These are phyloP conservation scores for Drosophila merina DNA, from an alignment of 2,888 invertebrate genomes.

Conservation along the genomic window DNA sequence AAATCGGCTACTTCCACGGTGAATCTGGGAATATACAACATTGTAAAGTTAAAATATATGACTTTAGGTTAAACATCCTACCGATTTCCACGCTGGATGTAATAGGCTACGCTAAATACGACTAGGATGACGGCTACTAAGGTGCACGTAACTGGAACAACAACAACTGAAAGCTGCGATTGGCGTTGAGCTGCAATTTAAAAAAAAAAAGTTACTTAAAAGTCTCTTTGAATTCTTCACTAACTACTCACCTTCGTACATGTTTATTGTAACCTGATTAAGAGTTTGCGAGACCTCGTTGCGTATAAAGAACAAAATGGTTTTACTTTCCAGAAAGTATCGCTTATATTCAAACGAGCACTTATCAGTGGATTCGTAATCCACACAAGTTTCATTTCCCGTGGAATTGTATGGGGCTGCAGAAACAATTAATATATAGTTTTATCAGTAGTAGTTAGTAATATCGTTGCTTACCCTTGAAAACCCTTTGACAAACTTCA, in stretches of 20 bases:
- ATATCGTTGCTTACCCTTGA: slow-evolving; percentile 84
- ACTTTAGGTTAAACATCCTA: slow-evolving; percentile 70
- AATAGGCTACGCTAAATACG: slow-evolving; percentile 94
- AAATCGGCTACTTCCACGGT: slow-evolving; percentile 95
- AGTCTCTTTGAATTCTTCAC: not conserved
- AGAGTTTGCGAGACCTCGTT: slow-evolving; percentile 90
- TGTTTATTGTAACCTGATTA: slow-evolving; percentile 90
- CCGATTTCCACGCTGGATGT: slow-evolving; percentile 92
- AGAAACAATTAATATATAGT: not conserved
- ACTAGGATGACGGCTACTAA: slow-evolving; percentile 92
- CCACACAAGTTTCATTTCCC: slow-evolving; percentile 90
- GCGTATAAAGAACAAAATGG: slow-evolving; percentile 90
- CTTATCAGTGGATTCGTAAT: slow-evolving; percentile 85
- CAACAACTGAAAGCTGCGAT: slow-evolving; percentile 93
- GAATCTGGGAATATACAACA: slow-evolving; percentile 84
- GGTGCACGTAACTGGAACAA: slow-evolving; percentile 93
- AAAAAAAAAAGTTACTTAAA: no score
- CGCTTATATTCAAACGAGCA: slow-evolving; percentile 87
- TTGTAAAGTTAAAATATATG: no score
- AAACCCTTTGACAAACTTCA: slow-evolving; percentile 88
- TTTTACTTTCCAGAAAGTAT: slow-evolving; percentile 89
- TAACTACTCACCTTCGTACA: slow-evolving; percentile 90
- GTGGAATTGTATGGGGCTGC: slow-evolving; percentile 86
- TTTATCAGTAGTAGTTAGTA: not conserved
- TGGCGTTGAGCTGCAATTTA: slow-evolving; percentile 88